Evolutionary conservation across 1,140 invertebrate species (phyloP).

Genomic region (Magallana ariakensis): DNA sequence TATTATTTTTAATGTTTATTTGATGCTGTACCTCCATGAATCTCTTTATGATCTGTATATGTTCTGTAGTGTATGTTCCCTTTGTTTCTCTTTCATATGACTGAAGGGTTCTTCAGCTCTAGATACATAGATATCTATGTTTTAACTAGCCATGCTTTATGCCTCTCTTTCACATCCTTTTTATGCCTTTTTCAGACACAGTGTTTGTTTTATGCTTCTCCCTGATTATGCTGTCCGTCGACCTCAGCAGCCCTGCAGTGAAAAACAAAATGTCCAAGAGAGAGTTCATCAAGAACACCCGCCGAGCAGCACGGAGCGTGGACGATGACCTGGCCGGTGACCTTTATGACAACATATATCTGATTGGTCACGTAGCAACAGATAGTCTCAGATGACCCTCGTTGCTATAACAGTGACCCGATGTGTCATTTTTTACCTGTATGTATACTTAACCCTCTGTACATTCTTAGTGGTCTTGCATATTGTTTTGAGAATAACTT

Average conservation of each 20-base stretch:
- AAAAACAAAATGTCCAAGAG: conserved; percentile 84
- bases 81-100: too few species aligned
- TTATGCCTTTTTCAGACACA: conserved; percentile 76
- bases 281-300: conserved; percentile 83
- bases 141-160: too few species aligned
- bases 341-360: conserved; percentile 83
- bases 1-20: too few species aligned
- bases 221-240: conserved; percentile 82
- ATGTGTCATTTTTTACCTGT: background rate
- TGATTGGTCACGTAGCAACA: conserved; percentile 81
- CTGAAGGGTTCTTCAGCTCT: too few species aligned
- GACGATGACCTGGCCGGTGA: conserved; percentile 82
- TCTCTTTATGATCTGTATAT: too few species aligned
- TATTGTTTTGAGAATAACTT: background rate
- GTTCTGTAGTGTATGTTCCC: too few species aligned
- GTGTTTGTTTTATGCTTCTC: conserved; percentile 82
- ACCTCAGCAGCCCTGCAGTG: conserved; percentile 81
- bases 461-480: background rate
- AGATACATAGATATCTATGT: too few species aligned
- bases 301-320: conserved; percentile 78
- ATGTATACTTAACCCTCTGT: background rate
- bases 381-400: background rate
- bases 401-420: background rate
- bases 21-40: too few species aligned
- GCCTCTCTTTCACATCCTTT: too few species aligned